These are phyloP conservation scores for Sebastes minor DNA, from an alignment of 2,797 vertebrate genomes.

Conservation along the genomic window DNA sequence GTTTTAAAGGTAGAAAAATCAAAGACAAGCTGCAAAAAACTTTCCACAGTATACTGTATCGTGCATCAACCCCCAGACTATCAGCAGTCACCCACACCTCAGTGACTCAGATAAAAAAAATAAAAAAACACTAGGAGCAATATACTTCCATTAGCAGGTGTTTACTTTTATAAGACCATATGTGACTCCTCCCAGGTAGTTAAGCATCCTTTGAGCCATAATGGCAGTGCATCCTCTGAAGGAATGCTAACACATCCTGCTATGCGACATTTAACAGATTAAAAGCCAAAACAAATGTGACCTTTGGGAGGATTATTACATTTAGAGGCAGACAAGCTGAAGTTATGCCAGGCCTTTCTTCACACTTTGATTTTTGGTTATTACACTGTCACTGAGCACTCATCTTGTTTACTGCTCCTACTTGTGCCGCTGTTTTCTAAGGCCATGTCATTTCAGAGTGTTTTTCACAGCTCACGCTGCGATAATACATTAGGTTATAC, in stretches of 20 bases:
- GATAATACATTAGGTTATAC: not conserved
- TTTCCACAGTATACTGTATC: not conserved
- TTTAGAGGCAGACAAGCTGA: conserved; percentile 1
- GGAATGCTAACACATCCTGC: not conserved
- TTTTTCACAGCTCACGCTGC: conserved; percentile 12
- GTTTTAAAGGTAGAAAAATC: conserved; percentile 12
- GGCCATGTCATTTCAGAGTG: not conserved
- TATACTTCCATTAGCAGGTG: conserved; percentile 11
- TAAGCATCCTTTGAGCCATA: not conserved
- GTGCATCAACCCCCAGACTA: not conserved
- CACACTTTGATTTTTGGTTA: conserved; percentile 21
- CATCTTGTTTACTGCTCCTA: conserved; percentile 5
- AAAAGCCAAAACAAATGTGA: conserved; percentile 43
- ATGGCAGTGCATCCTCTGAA: not conserved
- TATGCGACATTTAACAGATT: conserved; percentile 39
- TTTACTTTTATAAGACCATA: conserved; percentile 5
- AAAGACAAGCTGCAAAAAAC: not conserved
- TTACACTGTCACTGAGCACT: conserved; percentile 26
- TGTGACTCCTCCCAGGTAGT: conserved; percentile 13
- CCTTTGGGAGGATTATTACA: conserved; percentile 18
- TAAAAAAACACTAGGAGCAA: not conserved
- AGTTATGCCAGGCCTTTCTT: conserved; percentile 14
- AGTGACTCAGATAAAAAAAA: not conserved
- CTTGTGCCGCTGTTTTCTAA: not conserved
- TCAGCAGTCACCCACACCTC: conserved; percentile 13